Base-by-base conservation (phyloP, 1,140 invertebrate genomes). In the Amyelois transitella region DNA sequence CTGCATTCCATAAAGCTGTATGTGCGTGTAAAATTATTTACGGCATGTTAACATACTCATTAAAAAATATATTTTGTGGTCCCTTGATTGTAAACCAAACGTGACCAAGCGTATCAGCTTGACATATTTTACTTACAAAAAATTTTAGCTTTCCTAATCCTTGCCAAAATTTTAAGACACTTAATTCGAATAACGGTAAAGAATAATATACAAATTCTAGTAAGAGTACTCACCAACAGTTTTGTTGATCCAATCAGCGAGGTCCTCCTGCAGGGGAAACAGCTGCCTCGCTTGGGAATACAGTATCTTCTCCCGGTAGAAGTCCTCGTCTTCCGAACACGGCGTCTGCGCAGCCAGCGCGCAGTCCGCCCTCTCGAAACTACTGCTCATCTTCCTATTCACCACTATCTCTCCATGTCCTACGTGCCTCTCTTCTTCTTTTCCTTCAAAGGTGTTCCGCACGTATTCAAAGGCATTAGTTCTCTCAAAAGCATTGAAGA, bases 191-290 rank as follows among this genome's bases (percentile, higher is more conserved):
- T n/a, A n/a, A n/a, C n/a, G n/a, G 2, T 6, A 10, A 32, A 32
- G 2, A 32, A 32, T n/a, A n/a, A n/a, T n/a, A 32, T 4, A 6
- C 4, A 32, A 32, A 32, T 32, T 32, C 4, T 32, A 1, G 44
- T 8, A 12, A 45, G 18, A 2, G 18, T 21, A 90, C 91, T 92
- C 77, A 95, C 94, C 94, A 61, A 96, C 90, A 53, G 92, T 94
- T 75, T 94, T 95, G 82, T 95, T 96, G 55, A 96, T 92, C 95
- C 95, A 96, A 73, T 96, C 95, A 12, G 94, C 94, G 47, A 96
- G 85, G 88, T 96, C 95, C 78, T 96, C 94, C 75, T 95, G 94
- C 18, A 96, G 88, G 0, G 94, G 95, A 66, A 94, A 92, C 62
- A 97, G 90, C 76, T 95, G 94, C 52, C 93, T 90, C 72, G 92